Evolutionary conservation across 2,797 vertebrate species (phyloP), one percentile per base, ranked within the genome.

Genomic region (Pogonophryne albipinna): DNA sequence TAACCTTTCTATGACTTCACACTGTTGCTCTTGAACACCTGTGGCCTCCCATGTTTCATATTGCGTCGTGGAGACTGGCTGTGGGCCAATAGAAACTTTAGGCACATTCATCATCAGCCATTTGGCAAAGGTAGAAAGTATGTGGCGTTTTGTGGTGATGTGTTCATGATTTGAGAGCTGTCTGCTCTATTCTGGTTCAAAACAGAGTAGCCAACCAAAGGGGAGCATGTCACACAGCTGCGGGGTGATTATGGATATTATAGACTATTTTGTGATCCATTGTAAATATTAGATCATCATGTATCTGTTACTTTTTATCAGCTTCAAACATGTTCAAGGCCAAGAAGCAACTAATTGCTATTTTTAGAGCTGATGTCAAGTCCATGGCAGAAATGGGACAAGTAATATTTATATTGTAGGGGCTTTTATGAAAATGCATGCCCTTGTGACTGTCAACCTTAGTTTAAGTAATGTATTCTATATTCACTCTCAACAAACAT

Each of bases 281-380:
- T 83, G 72, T 81, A 86, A 90, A 84, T 85, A 91, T 80, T 78
- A 83, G 56, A 49, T 82, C 71, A 58, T 79, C 38, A 55, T 76
- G 77, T 90, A 69, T 89, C 52, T 76, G 62, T 79, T 80, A 83
- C 49, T 66, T 46, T 87, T 89, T 84, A 92, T 93, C 85, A 82
- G 78, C 56, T 89, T 52, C 53, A 76, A 81, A 82, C 68, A 60
- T 71, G 52, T 78, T 83, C 80, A 88, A 92, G 87, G 89, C 85
- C 85, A 83, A 77, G 66, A 31, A 53, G 64, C 64, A 57, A 63
- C 63, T 66, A 38, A 60, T 55, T 85, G 79, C 88, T 90, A 75
- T 88, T 93, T 87, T 89, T 79, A 88, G 84, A 85, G 71, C 66
- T 93, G 85, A 88, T 86, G 77, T 87, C 52, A 41, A 71, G 8